Evolutionary conservation across 2,797 vertebrate genomes (phyloP).

Genomic region (Sus cebifrons): DNA sequence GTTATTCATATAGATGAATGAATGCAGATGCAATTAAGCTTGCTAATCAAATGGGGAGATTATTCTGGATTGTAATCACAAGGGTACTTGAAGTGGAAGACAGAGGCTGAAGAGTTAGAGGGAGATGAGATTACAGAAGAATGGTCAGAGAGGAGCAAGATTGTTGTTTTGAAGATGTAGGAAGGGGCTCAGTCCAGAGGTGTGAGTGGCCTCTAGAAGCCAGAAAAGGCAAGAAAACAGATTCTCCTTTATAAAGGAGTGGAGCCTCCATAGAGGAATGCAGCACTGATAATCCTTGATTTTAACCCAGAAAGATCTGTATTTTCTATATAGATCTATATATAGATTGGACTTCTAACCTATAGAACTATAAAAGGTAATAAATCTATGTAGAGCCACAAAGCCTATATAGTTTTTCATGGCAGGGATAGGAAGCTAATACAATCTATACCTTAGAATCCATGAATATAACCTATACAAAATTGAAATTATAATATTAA

Average conservation of each 20-base stretch:
- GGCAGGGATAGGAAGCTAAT: not conserved
- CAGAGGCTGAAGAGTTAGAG: not conserved
- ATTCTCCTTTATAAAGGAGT: not conserved
- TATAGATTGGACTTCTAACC: not conserved
- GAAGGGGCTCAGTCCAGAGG: not conserved
- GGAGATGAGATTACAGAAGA: not conserved
- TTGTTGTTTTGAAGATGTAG: not conserved
- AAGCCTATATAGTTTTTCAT: constrained; percentile 8
- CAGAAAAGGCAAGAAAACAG: not conserved
- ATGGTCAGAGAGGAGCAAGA: not conserved
- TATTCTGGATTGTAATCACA: not conserved
- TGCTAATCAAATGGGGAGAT: not conserved
- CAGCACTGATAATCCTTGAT: not conserved
- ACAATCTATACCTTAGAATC: not conserved
- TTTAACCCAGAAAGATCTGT: not conserved
- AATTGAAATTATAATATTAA: constrained; percentile 55
- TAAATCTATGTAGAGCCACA: not conserved
- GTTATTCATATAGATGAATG: not conserved
- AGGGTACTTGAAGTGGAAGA: not conserved
- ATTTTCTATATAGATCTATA: too few relatives aligned
- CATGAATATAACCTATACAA: not conserved
- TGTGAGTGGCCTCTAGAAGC: not conserved
- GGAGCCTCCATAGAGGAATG: not conserved
- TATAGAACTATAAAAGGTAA: not conserved
- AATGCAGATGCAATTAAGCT: not conserved